These are phyloP conservation scores for chimpanzee (Pan troglodytes) DNA, from an alignment of 2,113 vertebrate species.

Conservation along the genomic window NHGRI_mPanTro3-v2.1_pri NC_072404.2:166730501-166731000, in stretches of 20 bases:
- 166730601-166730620: no score
- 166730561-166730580: neutral
- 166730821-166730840: no score
- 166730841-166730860: no score
- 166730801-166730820: neutral
- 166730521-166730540: neutral
- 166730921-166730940: neutral
- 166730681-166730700: neutral
- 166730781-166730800: neutral
- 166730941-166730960: neutral
- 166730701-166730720: neutral
- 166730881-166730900: no score
- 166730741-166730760: neutral
- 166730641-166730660: neutral
- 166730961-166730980: accelerated
- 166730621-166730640: accelerated
- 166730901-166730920: no score
- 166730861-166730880: no score
- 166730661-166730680: neutral
- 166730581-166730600: neutral
- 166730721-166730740: no score
- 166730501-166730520: neutral
- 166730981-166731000: neutral
- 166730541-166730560: neutral
- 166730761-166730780: neutral